Evolutionary conservation across 2,113 vertebrate genomes (phyloP).

Genomic region (Trematocara macrostoma): DNA sequence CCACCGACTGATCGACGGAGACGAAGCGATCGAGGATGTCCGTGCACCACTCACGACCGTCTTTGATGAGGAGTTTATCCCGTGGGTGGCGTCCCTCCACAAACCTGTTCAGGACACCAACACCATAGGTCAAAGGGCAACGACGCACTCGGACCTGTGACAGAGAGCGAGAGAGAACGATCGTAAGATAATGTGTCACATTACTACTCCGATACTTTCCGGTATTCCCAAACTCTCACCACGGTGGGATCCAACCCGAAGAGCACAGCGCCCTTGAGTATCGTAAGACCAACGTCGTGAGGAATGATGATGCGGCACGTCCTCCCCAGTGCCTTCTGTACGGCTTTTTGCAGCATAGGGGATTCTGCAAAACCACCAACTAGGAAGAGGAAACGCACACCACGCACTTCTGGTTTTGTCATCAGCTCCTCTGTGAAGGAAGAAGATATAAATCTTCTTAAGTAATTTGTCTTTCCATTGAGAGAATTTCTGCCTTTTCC

Average conservation of each 20-base stretch:
- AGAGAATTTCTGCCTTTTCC: not conserved
- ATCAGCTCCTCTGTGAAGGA: conserved; percentile 76
- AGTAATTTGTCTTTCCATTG: not conserved
- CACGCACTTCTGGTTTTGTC: conserved; percentile 80
- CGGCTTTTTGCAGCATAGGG: conserved; percentile 83
- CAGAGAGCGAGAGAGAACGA: not conserved
- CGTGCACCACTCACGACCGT: conserved; percentile 92
- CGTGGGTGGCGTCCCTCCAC: conserved; percentile 85
- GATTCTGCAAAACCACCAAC: conserved; percentile 95
- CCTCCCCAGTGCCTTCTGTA: conserved; percentile 78
- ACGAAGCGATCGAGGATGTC: conserved; percentile 95
- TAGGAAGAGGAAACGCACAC: conserved; percentile 89
- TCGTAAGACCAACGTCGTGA: conserved; percentile 90
- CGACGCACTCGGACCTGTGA: conserved; percentile 82
- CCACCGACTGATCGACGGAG: conserved; percentile 89
- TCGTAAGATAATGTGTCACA: not conserved
- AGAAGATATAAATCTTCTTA: not conserved
- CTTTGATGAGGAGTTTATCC: conserved; percentile 90
- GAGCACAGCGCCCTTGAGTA: conserved; percentile 92
- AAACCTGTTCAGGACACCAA: conserved; percentile 90
- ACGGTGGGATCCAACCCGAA: conserved; percentile 92
- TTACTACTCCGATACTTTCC: fast-evolving
- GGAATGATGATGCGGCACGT: conserved; percentile 87
- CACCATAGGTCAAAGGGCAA: conserved; percentile 88
- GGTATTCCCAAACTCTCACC: conserved; percentile 30